These are phyloP conservation scores for Malurus leucopterus DNA, from an alignment of 2,797 vertebrate genomes.

Conservation along the genomic window DNA sequence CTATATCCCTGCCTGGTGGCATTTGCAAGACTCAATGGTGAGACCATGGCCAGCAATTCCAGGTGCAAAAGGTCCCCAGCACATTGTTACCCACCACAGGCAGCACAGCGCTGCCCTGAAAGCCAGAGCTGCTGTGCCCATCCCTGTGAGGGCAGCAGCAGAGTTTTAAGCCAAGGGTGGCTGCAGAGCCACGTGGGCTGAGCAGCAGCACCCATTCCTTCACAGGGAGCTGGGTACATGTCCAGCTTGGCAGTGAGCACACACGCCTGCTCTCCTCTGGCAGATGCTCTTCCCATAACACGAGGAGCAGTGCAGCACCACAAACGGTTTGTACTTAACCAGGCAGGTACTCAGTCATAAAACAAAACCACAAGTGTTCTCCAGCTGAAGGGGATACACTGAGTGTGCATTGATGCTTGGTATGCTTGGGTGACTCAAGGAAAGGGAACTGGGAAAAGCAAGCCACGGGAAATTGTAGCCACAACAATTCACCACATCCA, in stretches of 20 bases:
- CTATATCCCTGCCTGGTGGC: neutral
- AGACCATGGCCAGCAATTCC: neutral
- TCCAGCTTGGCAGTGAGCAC: neutral
- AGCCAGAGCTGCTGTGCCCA: neutral
- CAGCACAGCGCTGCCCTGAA: neutral
- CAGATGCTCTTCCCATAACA: neutral
- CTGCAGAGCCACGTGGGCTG: rapidly evolving
- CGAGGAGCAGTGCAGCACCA: rapidly evolving
- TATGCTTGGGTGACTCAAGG: neutral
- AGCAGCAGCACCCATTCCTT: neutral
- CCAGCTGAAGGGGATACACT: neutral
- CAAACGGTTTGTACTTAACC: neutral
- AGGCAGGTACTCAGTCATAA: rapidly evolving
- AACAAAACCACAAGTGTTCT: neutral
- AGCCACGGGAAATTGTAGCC: neutral
- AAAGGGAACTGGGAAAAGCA: neutral
- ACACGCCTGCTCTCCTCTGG: neutral
- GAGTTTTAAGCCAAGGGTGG: neutral
- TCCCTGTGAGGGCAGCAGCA: neutral
- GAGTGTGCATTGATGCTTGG: neutral
- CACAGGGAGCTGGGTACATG: neutral
- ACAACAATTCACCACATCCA: neutral
- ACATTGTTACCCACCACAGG: neutral
- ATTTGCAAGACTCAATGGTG: neutral
- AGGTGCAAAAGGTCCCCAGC: rapidly evolving